Conservation (phyloP, 2,113 vertebrate genomes). For the Myiopsitta monachus region DNA sequence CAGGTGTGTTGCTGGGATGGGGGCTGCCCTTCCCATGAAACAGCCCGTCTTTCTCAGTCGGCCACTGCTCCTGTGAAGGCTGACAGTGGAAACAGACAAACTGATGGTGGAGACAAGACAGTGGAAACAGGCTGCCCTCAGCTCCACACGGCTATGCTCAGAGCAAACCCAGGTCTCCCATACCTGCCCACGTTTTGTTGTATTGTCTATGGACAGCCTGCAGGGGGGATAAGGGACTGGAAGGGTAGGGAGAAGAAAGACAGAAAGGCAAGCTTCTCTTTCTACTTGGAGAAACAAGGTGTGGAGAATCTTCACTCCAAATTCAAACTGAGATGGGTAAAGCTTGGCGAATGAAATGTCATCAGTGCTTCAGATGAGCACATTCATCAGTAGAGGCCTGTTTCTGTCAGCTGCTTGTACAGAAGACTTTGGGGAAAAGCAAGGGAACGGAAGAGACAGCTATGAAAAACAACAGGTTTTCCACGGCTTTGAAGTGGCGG, state of each 20-base stretch:
- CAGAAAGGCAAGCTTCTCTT: not conserved
- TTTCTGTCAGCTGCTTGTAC: not conserved
- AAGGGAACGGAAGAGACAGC: not conserved
- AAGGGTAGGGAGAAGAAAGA: not conserved
- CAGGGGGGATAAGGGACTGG: rapidly evolving
- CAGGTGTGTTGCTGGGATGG: not conserved
- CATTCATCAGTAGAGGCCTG: not conserved
- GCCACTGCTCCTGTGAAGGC: not conserved
- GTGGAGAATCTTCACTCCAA: not conserved
- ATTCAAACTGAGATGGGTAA: not conserved
- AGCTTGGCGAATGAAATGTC: not conserved
- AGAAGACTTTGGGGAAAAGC: not conserved
- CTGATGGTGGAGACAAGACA: not conserved
- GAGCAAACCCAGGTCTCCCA: not conserved
- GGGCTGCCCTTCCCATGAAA: not conserved
- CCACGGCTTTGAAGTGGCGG: not conserved
- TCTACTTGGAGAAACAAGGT: not conserved
- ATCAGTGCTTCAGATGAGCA: not conserved
- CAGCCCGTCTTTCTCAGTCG: not conserved
- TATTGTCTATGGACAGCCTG: not conserved
- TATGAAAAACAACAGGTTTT: not conserved
- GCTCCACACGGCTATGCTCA: not conserved
- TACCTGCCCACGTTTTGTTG: rapidly evolving
- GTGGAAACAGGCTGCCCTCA: not conserved
- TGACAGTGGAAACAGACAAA: not conserved